Conservation (phyloP, 2,888 invertebrate genomes). For the Hedya salicella region DNA sequence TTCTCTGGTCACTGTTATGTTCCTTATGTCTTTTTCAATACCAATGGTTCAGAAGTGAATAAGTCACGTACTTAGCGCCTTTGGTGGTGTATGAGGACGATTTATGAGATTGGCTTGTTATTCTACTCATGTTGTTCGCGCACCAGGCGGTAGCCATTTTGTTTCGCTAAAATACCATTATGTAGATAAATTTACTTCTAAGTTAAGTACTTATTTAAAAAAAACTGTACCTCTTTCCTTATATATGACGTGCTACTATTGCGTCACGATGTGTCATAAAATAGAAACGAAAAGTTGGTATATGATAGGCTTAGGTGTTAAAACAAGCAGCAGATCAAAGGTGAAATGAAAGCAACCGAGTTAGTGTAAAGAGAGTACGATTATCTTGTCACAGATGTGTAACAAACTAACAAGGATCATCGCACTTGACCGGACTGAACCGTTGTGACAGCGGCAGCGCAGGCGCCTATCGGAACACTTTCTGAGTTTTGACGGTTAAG, state of each 20-base stretch:
- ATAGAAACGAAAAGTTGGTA: too few species aligned
- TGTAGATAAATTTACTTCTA: too few species aligned
- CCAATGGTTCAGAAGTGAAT: slow-evolving; percentile 6
- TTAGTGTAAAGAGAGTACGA: slow-evolving; percentile 49
- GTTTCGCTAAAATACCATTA: too few species aligned
- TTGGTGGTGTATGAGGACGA: slow-evolving; percentile 50
- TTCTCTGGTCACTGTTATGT: not conserved
- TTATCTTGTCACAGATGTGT: slow-evolving; percentile 74
- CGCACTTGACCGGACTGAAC: slow-evolving; percentile 75
- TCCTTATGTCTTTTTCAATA: slow-evolving; percentile 17
- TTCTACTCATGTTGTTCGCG: slow-evolving; percentile 54
- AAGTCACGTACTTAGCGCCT: slow-evolving; percentile 65
- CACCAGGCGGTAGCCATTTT: slow-evolving; percentile 36
- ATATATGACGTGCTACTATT: too few species aligned
- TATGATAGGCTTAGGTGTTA: not conserved
- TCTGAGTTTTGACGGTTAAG: slow-evolving; percentile 55
- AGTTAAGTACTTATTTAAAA: too few species aligned
- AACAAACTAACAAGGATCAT: slow-evolving; percentile 76
- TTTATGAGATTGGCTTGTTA: slow-evolving; percentile 59
- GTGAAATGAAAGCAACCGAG: slow-evolving; percentile 42
- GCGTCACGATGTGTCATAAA: too few species aligned
- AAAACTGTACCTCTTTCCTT: too few species aligned
- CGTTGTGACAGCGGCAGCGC: slow-evolving; percentile 76
- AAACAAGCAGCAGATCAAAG: slow-evolving; percentile 21
- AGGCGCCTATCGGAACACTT: slow-evolving; percentile 71